Evolutionary conservation across 2,797 vertebrate genomes (phyloP).

Genomic region (Gambelia wislizenii): DNA sequence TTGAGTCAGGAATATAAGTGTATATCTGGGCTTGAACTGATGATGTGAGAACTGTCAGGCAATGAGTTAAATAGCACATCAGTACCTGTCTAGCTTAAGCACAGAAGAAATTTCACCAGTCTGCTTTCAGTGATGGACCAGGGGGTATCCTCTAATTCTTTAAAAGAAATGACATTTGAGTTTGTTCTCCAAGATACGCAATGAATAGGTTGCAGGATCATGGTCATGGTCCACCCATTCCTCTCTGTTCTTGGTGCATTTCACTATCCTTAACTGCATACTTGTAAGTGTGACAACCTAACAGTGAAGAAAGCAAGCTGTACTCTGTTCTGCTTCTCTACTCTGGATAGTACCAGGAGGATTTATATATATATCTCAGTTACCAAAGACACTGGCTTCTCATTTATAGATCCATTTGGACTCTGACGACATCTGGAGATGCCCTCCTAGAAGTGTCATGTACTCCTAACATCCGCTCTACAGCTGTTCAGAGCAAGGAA

Average conservation of each 20-base stretch:
- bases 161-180: neutral
- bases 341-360: neutral
- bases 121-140: neutral
- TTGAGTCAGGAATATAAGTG: neutral
- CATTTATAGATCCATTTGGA: neutral
- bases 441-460: neutral
- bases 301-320: neutral
- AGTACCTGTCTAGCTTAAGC: too few species aligned
- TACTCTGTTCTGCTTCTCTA: neutral
- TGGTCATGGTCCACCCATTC: neutral
- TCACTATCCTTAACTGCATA: neutral
- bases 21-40: neutral
- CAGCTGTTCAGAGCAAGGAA: too few species aligned
- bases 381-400: too few species aligned
- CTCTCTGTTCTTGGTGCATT: neutral
- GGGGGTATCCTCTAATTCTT: neutral
- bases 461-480: neutral
- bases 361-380: neutral
- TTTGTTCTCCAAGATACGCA: neutral
- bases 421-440: neutral
- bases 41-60: too few species aligned
- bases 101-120: neutral
- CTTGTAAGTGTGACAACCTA: neutral
- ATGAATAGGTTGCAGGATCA: neutral
- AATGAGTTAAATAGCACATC: neutral